These are phyloP conservation scores for Nasonovia ribisnigri DNA, from an alignment of 2,888 invertebrate genomes.

Conservation along the genomic window DNA sequence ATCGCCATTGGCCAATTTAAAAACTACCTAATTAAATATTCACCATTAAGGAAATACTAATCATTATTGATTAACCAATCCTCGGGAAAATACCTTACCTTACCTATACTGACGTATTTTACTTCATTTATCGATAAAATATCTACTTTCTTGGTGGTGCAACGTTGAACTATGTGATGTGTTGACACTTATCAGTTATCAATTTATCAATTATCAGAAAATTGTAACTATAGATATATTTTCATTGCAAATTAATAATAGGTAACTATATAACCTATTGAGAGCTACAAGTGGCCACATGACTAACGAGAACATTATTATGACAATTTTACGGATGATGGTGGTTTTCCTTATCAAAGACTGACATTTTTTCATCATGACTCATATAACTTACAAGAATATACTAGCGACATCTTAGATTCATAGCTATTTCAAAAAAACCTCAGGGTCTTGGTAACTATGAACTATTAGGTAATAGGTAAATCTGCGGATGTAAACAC, in stretches of 20 bases:
- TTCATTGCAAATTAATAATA: background rate
- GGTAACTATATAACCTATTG: background rate
- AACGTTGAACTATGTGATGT: background rate
- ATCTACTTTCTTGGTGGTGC: background rate
- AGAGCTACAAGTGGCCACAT: background rate
- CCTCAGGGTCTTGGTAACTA: background rate
- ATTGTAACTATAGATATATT: background rate
- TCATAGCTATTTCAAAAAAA: background rate
- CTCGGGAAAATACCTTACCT: background rate
- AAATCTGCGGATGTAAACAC: background rate
- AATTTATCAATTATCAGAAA: background rate
- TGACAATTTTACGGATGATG: background rate
- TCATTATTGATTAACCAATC: background rate
- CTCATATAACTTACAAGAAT: background rate
- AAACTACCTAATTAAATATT: background rate
- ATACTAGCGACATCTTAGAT: background rate
- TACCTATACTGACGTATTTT: background rate
- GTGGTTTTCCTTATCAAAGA: constrained; percentile 44
- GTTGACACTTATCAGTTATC: background rate
- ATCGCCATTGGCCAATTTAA: background rate
- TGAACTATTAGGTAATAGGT: background rate
- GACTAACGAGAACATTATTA: background rate
- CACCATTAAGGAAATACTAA: background rate
- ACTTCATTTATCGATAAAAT: background rate
- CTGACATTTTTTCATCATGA: constrained; percentile 19